phyloP scores from a whole-genome alignment of 2,888 invertebrate species.

The Oxycera nigricornis region DNA sequence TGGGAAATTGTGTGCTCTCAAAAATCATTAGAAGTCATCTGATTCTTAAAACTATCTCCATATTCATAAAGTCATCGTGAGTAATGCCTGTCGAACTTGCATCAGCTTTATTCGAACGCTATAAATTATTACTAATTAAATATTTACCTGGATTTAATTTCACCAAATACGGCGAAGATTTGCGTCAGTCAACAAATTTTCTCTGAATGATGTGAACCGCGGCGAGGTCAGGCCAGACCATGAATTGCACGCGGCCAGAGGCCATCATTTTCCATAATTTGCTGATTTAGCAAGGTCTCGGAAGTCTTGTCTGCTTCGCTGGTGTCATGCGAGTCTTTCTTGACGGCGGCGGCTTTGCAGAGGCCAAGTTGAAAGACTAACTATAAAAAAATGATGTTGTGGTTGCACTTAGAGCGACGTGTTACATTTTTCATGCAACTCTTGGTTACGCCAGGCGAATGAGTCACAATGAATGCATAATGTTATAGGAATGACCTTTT shows the following conservation, averaged over 20 bases:
- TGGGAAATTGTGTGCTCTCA: no score
- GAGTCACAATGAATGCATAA: background rate
- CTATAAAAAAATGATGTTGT: background rate
- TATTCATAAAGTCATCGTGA: no score
- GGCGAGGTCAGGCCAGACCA: background rate
- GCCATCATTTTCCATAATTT: conserved; percentile 19
- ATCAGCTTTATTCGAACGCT: no score
- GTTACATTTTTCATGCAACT: background rate
- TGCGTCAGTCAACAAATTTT: conserved; percentile 6
- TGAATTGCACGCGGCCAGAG: conserved; percentile 9
- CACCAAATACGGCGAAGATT: no score
- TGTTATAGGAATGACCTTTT: background rate
- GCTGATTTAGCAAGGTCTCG: conserved; percentile 27
- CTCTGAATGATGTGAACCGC: conserved; percentile 1
- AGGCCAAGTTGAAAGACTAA: conserved; percentile 3
- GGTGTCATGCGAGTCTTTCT: conserved; percentile 7
- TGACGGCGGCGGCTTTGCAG: background rate
- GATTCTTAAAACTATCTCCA: no score
- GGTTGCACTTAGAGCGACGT: background rate
- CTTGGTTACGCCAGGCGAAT: background rate
- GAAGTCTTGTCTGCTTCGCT: background rate
- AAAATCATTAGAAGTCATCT: no score
- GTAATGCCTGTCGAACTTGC: no score
- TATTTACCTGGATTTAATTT: no score
- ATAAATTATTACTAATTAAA: no score